phyloP scores from a whole-genome alignment of 2,113 vertebrate species.

The Rhegmatorhina hoffmannsi region DNA sequence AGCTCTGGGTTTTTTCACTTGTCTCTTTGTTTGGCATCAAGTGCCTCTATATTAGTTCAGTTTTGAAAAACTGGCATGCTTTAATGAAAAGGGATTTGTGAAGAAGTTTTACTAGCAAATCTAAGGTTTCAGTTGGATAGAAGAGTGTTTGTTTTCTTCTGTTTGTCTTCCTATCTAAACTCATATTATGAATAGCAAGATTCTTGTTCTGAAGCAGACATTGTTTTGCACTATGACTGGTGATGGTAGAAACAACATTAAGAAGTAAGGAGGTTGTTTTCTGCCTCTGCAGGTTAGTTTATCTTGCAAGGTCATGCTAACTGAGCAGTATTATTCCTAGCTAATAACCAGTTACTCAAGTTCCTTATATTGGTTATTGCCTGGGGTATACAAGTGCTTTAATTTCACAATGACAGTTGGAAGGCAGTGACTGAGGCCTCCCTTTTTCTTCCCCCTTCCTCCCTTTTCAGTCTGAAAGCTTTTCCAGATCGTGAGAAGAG shows the following conservation, averaged over 20 bases:
- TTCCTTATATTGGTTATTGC: not conserved
- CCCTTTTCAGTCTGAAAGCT: not conserved
- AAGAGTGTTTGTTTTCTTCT: not conserved
- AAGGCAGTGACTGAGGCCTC: not conserved
- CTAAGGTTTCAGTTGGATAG: not conserved
- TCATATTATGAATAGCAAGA: not conserved
- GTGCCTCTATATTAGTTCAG: not conserved
- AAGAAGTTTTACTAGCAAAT: not conserved
- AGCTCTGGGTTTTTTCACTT: not conserved
- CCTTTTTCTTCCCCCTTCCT: not conserved
- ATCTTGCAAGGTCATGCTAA: not conserved
- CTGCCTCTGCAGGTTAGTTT: not conserved
- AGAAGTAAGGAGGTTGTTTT: not conserved
- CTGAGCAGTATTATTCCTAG: not conserved
- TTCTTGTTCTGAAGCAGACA: not conserved
- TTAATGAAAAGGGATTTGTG: not conserved
- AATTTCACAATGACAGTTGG: not conserved
- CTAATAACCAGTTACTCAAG: not conserved
- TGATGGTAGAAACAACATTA: not conserved
- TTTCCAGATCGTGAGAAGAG: not conserved
- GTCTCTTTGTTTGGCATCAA: not conserved
- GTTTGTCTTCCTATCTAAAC: not conserved
- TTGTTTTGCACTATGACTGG: not conserved
- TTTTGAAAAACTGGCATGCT: not conserved
- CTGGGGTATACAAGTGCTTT: not conserved